Percentiles rank a stretch among this genome's conserved stretches.
phyloP scores from a whole-genome alignment of 2,888 invertebrate genomes.

The Nomada fucata region DNA sequence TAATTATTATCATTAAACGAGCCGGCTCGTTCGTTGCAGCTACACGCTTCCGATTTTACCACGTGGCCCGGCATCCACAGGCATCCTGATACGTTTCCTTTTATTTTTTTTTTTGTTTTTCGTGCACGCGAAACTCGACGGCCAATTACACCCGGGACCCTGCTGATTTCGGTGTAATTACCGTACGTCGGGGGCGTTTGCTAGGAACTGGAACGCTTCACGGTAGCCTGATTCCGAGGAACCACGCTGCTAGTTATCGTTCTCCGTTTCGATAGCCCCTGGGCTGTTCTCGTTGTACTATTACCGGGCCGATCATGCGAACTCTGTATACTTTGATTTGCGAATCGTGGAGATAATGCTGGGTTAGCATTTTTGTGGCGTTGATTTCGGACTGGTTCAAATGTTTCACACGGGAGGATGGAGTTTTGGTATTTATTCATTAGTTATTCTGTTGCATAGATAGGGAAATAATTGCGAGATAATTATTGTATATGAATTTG shows the following conservation, averaged over 20 bases:
- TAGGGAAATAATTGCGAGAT: too few relatives aligned
- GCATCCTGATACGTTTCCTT: constrained; percentile 70
- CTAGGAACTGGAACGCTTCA: constrained; percentile 35
- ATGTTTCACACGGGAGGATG: too few relatives aligned
- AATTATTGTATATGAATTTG: too few relatives aligned
- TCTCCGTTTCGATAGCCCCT: constrained; percentile 32
- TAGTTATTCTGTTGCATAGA: too few relatives aligned
- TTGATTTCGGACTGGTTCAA: not conserved
- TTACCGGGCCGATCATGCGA: constrained; percentile 6
- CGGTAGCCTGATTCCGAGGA: constrained; percentile 32
- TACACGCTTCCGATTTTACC: constrained; percentile 63
- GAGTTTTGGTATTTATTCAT: too few relatives aligned
- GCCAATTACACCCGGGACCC: constrained; percentile 40
- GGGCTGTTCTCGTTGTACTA: not conserved
- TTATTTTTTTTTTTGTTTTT: constrained; percentile 22
- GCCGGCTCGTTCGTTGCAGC: constrained; percentile 38
- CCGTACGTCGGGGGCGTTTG: constrained; percentile 35
- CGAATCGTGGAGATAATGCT: not conserved
- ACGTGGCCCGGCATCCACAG: constrained; percentile 54
- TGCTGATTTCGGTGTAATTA: constrained; percentile 56
- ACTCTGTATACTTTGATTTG: not conserved
- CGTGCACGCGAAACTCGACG: constrained; percentile 66
- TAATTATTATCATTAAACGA: constrained; percentile 64
- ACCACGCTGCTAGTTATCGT: constrained; percentile 25
- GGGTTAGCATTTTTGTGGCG: too few relatives aligned